A percentile compares a stretch with the other conserved stretches of the same genome.
Conservation (phyloP, 2,888 invertebrate species). For the Rhamphomyia laevipes region DNA sequence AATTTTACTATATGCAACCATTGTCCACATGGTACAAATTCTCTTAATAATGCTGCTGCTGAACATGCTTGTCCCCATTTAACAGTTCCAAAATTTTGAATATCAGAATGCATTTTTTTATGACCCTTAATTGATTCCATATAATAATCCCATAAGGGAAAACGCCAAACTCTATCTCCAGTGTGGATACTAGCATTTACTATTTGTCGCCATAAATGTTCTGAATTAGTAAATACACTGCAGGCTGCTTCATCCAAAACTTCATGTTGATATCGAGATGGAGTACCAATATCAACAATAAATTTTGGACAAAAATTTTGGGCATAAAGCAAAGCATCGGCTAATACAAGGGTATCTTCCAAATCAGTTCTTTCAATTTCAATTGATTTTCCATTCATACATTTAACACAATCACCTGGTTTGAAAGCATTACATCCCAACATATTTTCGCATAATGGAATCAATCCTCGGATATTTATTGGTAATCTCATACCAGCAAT, state of each 20-base stretch:
- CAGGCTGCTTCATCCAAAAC: constrained; percentile 53
- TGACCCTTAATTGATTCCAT: too few relatives aligned
- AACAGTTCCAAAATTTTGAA: constrained; percentile 39
- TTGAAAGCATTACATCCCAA: constrained; percentile 62
- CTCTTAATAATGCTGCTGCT: constrained; percentile 65
- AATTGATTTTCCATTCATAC: constrained; percentile 62
- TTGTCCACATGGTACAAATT: constrained; percentile 58
- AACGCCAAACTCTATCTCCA: constrained; percentile 70
- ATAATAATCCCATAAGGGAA: constrained; percentile 71
- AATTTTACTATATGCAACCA: too few relatives aligned
- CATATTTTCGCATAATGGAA: constrained; percentile 70
- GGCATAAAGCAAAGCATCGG: constrained; percentile 66
- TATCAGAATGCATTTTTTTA: too few relatives aligned
- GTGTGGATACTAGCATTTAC: constrained; percentile 56
- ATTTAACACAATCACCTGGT: constrained; percentile 62
- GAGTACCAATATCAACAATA: constrained; percentile 65
- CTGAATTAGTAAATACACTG: constrained; percentile 61
- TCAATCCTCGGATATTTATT: constrained; percentile 40
- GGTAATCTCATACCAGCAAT: constrained; percentile 51
- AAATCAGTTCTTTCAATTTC: constrained; percentile 63
- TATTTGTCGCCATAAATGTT: constrained; percentile 53
- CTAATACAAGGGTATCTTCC: constrained; percentile 61
- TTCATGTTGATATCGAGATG: constrained; percentile 53
- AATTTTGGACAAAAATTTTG: constrained; percentile 58
- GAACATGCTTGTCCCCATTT: constrained; percentile 51